These are phyloP conservation scores for Drosophila fulvimacula DNA, from an alignment of 2,888 invertebrate species.

Conservation along the genomic window DNA sequence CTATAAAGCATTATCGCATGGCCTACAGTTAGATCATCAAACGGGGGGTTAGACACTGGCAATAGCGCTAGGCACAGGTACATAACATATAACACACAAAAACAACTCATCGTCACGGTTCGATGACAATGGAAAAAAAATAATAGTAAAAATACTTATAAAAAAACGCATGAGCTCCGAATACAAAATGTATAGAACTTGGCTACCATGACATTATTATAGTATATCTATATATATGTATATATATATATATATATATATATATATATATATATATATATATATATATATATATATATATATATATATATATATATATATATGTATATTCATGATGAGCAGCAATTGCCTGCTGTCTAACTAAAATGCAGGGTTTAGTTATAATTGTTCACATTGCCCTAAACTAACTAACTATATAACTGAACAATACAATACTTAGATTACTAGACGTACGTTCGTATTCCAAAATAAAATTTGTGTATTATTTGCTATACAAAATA, in stretches of 20 bases:
- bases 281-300: slow-evolving; percentile 5
- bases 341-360: slow-evolving; percentile 34
- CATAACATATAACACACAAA: slow-evolving; percentile 49
- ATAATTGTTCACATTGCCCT: slow-evolving; percentile 1
- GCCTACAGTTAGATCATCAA: slow-evolving; percentile 76
- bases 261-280: slow-evolving; percentile 5
- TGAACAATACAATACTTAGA: slow-evolving; percentile 13
- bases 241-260: slow-evolving; percentile 6
- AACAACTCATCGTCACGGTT: slow-evolving; percentile 71
- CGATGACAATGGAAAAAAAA: slow-evolving; percentile 68
- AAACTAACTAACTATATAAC: slow-evolving; percentile 20
- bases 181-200: slow-evolving; percentile 34
- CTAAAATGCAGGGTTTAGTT: slow-evolving; percentile 44
- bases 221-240: slow-evolving; percentile 13
- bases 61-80: slow-evolving; percentile 58
- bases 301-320: slow-evolving; percentile 8
- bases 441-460: not conserved
- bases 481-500: too few relatives aligned
- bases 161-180: slow-evolving; percentile 42
- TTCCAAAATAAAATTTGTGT: not conserved
- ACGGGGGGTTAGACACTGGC: slow-evolving; percentile 56
- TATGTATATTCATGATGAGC: slow-evolving; percentile 14
- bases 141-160: slow-evolving; percentile 39
- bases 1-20: slow-evolving; percentile 76
- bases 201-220: slow-evolving; percentile 31